Percentiles rank a stretch among this genome's conserved stretches.
phyloP scores from a whole-genome alignment of 1,140 invertebrate species.

The Solenopsis invicta region DNA sequence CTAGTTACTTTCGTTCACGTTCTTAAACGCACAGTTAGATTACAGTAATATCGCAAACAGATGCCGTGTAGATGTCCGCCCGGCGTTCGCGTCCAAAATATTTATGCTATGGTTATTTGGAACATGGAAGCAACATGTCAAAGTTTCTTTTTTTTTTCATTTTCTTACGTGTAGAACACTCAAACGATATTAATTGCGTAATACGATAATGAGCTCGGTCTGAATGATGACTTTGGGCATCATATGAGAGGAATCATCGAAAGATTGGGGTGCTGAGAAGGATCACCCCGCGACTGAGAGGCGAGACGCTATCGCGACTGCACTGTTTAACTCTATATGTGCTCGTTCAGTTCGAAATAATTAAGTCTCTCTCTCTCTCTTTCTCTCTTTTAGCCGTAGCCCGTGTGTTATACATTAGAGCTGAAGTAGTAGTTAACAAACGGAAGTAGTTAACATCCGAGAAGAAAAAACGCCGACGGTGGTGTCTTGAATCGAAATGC shows the following conservation, averaged over 20 bases:
- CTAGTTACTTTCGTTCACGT: constrained; percentile 63
- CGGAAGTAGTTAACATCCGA: constrained; percentile 5
- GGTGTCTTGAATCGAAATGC: background rate
- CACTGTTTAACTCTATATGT: constrained; percentile 32
- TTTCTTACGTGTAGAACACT: constrained; percentile 40
- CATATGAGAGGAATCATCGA: constrained; percentile 36
- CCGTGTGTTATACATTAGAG: constrained; percentile 58
- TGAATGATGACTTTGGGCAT: constrained; percentile 42
- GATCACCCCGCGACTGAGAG: constrained; percentile 1
- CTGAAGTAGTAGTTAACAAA: constrained; percentile 50
- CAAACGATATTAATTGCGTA: constrained; percentile 59
- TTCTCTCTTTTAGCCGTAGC: constrained; percentile 35
- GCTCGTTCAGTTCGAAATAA: constrained; percentile 48
- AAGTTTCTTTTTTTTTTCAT: constrained; percentile 15
- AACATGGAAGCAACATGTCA: constrained; percentile 66
- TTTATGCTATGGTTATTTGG: constrained; percentile 60
- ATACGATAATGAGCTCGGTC: constrained; percentile 45
- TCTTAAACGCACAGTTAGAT: constrained; percentile 54
- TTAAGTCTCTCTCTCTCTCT: constrained; percentile 24
- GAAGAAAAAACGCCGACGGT: constrained; percentile 32
- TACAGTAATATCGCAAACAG: constrained; percentile 33
- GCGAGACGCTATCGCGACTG: constrained; percentile 15
- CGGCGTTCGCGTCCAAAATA: constrained; percentile 33
- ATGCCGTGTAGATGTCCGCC: constrained; percentile 5
- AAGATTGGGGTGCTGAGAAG: background rate